These are phyloP conservation scores for Lasioglossum albipes DNA, from an alignment of 1,140 invertebrate genomes.

Conservation along the genomic window DNA sequence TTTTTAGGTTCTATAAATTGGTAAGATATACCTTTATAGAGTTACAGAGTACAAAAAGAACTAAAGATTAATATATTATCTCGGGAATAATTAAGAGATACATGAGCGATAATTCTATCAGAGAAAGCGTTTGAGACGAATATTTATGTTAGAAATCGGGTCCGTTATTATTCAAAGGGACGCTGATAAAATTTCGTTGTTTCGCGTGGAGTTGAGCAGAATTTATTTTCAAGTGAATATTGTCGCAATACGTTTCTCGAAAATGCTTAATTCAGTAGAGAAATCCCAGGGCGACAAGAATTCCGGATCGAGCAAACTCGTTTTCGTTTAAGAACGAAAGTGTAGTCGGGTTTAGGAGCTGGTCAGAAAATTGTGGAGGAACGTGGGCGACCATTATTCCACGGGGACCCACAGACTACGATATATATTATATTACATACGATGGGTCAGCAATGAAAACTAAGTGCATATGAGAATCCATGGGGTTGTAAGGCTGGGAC, in stretches of 20 bases:
- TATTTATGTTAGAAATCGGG: too few species aligned
- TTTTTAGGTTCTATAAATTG: too few species aligned
- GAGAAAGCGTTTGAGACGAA: too few species aligned
- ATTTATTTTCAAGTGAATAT: background rate
- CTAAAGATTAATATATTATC: too few species aligned
- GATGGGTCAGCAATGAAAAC: conserved; percentile 78
- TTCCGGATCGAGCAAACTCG: conserved; percentile 41
- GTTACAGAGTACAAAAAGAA: too few species aligned
- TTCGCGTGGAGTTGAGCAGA: too few species aligned
- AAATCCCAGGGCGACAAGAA: conserved; percentile 26
- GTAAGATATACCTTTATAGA: too few species aligned
- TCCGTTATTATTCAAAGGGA: too few species aligned
- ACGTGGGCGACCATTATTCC: conserved; percentile 66
- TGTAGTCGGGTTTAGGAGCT: conserved; percentile 50
- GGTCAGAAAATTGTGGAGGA: conserved; percentile 52
- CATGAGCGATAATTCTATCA: too few species aligned
- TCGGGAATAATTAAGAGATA: too few species aligned
- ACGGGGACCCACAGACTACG: conserved; percentile 74
- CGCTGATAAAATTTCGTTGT: too few species aligned
- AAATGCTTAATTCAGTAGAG: background rate
- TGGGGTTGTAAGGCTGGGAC: conserved; percentile 66
- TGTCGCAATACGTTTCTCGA: background rate
- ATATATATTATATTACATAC: conserved; percentile 79
- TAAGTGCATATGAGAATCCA: conserved; percentile 81
- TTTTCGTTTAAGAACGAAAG: conserved; percentile 56